Percentiles rank a stretch among this genome's conserved stretches.
Conservation (phyloP, 2,113 vertebrate genomes). For the Xenotilapia flavipinnis region DNA sequence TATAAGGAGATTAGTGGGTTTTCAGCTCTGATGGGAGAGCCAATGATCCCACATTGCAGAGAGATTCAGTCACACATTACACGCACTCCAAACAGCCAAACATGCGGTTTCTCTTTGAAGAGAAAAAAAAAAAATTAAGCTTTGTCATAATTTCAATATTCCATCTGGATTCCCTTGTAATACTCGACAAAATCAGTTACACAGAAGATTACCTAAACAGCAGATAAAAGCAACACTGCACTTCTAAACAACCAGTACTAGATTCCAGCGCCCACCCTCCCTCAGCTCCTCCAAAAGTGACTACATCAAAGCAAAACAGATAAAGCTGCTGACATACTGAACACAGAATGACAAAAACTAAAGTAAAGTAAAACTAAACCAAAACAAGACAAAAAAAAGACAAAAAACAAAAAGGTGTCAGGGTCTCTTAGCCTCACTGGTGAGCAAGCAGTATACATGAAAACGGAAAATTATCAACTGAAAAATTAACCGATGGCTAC, state of each 20-base stretch:
- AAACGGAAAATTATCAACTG: constrained; percentile 17
- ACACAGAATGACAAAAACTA: background rate
- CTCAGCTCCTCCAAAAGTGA: background rate
- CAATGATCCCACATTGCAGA: background rate
- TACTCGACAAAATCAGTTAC: background rate
- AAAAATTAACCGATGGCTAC: constrained; percentile 15
- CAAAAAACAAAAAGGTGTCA: constrained; percentile 3
- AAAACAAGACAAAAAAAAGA: background rate
- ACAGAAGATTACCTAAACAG: background rate
- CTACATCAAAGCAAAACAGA: constrained; percentile 17
- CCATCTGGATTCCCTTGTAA: background rate
- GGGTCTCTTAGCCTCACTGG: constrained; percentile 22
- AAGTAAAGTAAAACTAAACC: background rate
- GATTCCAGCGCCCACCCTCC: background rate
- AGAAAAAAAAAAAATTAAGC: background rate
- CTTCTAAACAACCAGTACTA: background rate
- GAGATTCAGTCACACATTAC: constrained; percentile 2
- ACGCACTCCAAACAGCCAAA: background rate
- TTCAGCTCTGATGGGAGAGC: constrained; percentile 16
- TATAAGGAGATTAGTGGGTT: constrained; percentile 37
- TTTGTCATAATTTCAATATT: background rate
- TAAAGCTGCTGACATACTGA: constrained; percentile 9
- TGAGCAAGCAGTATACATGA: constrained; percentile 51
- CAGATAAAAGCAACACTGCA: background rate
- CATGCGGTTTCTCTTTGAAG: background rate